phyloP scores from a whole-genome alignment of 2,888 invertebrate genomes.

The Micoletzkya japonica region DNA sequence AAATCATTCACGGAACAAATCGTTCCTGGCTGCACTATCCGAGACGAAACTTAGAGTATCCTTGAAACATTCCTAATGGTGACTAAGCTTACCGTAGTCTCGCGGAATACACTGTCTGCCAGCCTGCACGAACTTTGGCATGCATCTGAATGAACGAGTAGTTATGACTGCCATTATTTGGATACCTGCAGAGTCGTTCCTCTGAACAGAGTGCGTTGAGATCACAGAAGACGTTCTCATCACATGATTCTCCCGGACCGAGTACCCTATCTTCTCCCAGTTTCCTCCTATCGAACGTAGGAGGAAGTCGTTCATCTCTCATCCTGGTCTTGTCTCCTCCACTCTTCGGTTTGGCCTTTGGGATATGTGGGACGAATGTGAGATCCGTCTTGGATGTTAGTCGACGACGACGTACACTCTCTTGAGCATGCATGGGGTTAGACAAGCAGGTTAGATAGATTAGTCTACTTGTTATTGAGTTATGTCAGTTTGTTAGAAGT shows the following conservation, averaged over 20 bases:
- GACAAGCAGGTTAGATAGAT: background rate
- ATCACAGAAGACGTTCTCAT: constrained; percentile 19
- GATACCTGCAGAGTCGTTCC: constrained; percentile 18
- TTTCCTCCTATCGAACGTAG: too few species aligned
- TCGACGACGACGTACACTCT: constrained; percentile 5
- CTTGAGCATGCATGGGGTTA: constrained; percentile 9
- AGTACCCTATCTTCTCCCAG: too few species aligned
- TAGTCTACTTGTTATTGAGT: background rate
- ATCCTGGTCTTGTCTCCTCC: too few species aligned
- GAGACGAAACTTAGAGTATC: constrained; percentile 44
- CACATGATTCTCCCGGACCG: constrained; percentile 22
- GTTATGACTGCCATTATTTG: background rate
- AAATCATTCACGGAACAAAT: constrained; percentile 46
- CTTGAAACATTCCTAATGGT: background rate
- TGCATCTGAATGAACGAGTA: background rate
- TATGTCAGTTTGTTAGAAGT: background rate
- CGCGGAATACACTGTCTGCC: constrained; percentile 26
- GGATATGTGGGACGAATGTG: too few species aligned
- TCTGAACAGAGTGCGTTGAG: constrained; percentile 21
- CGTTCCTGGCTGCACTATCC: constrained; percentile 48
- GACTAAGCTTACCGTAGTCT: constrained; percentile 2
- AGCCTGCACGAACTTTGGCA: constrained; percentile 11
- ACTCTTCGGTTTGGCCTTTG: too few species aligned
- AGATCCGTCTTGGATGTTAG: too few species aligned
- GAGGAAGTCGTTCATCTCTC: too few species aligned